phyloP scores from a whole-genome alignment of 2,888 invertebrate species.

The Cosmia trapezina region DNA sequence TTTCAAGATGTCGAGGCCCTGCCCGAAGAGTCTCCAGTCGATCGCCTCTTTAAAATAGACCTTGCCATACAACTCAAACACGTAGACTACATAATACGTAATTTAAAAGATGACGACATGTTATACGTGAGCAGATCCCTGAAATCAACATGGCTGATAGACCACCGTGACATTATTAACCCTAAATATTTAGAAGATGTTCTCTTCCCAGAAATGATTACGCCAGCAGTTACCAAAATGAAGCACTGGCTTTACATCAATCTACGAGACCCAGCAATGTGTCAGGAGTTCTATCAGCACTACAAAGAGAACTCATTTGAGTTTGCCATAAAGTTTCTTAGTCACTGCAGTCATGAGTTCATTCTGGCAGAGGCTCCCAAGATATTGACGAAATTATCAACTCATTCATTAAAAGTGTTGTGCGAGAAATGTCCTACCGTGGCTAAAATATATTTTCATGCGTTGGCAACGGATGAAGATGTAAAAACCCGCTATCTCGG shows the following conservation, averaged over 20 bases:
- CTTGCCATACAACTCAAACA: slow-evolving; percentile 75
- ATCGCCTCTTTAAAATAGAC: slow-evolving; percentile 80
- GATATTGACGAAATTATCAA: slow-evolving; percentile 71
- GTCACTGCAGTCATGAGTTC: slow-evolving; percentile 71
- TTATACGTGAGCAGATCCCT: slow-evolving; percentile 80
- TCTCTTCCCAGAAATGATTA: slow-evolving; percentile 78
- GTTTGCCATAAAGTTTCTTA: slow-evolving; percentile 74
- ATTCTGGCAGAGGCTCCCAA: slow-evolving; percentile 68
- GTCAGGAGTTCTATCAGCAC: slow-evolving; percentile 76
- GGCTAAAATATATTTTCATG: slow-evolving; percentile 74
- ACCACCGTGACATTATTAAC: slow-evolving; percentile 73
- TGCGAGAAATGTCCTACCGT: slow-evolving; percentile 73
- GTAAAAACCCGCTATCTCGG: slow-evolving; percentile 64
- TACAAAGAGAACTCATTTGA: slow-evolving; percentile 70
- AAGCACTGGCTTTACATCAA: slow-evolving; percentile 75
- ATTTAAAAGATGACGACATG: slow-evolving; percentile 79
- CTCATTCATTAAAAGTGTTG: slow-evolving; percentile 73
- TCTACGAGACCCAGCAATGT: slow-evolving; percentile 67
- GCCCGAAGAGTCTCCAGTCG: slow-evolving; percentile 72
- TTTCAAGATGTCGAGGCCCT: slow-evolving; percentile 56
- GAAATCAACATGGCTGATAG: slow-evolving; percentile 78
- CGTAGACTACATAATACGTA: slow-evolving; percentile 76
- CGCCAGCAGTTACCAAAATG: slow-evolving; percentile 73
- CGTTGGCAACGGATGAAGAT: slow-evolving; percentile 63
- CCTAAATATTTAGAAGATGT: slow-evolving; percentile 76